Evolutionary conservation across 2,113 vertebrate genomes (phyloP), one percentile per base, ranked within the genome.

Genomic region (Anthoscopus minutus): DNA sequence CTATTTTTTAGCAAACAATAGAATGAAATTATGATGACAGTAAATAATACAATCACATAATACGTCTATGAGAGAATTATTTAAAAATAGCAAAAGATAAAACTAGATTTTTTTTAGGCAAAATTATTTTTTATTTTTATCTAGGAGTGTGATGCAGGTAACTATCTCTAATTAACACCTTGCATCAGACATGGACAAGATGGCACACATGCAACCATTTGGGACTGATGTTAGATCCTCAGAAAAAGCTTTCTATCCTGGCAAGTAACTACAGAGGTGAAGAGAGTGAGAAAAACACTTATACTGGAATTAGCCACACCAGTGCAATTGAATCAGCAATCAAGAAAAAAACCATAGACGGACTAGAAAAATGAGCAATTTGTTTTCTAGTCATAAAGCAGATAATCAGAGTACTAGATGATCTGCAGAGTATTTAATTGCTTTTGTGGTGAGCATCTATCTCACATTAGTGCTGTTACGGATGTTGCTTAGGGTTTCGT

Each of bases 381-480:
- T 93, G 24, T 76, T 88, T 94, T 88, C 64, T 60, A 88, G 82
- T 77, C 92, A 74, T 83, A 88, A 94, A 89, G 25, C n/a, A 81
- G 60, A 78, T 77, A 94, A 80, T 88, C 44, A 74, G 47, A 90
- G 21, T 71, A 33, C 60, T 77, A 71, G 83, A 81, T 83, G 70
- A 80, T 88, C 88, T 95, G 81, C 42, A 61, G 74, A 65, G 57
- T 69, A 70, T 72, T 74, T 91, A 91, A 86, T 62, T 95, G 95
- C 80, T 90, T 15, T n/a, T 95, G 90, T 88, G 95, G 95, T 58
- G 33, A 91, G 45, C 81, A 94, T 93, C 86, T 79, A 85, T 74
- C 83, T 81, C 19, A 42, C 62, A 91, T 84, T 95, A 91, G 25
- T 73, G 60, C 77, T 93, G 50, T 70, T 86, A 94, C 0, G n/a